These are phyloP conservation scores for Lepeophtheirus salmonis DNA, from an alignment of 1,140 invertebrate genomes.

Conservation along the genomic window DNA sequence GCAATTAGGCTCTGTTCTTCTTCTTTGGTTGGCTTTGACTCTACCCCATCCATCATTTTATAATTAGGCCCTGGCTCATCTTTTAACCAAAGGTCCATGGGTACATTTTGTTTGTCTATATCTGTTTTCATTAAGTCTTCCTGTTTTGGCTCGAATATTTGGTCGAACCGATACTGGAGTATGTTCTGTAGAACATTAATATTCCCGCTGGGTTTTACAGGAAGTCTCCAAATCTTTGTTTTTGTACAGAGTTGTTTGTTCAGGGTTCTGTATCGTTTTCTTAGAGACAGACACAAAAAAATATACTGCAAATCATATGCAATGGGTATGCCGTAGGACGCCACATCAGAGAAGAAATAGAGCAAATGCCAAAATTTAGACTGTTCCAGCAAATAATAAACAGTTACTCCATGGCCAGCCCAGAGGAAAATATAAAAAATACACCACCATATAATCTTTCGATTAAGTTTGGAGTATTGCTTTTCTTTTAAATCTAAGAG, in stretches of 20 bases:
- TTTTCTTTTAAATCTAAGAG: slow-evolving; percentile 13
- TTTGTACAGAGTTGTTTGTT: slow-evolving; percentile 6
- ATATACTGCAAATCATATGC: slow-evolving; percentile 4
- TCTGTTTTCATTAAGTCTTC: neutral
- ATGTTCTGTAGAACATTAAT: slow-evolving; percentile 14
- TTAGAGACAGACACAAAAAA: neutral
- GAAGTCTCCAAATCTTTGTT: neutral
- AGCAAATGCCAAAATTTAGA: neutral
- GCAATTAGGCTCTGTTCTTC: neutral
- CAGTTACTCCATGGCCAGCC: neutral
- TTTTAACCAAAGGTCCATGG: neutral
- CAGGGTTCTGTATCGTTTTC: slow-evolving; percentile 10
- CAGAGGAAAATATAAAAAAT: neutral
- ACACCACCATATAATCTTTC: slow-evolving; percentile 6
- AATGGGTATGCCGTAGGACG: neutral
- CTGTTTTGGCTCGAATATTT: slow-evolving; percentile 15
- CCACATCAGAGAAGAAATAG: neutral
- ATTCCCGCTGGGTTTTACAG: neutral
- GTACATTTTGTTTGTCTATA: neutral
- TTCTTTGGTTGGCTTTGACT: neutral
- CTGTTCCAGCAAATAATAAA: neutral
- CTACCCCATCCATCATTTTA: neutral
- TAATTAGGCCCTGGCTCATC: neutral
- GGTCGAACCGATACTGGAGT: slow-evolving; percentile 18
- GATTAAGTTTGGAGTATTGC: slow-evolving; percentile 14